Evolutionary conservation across 2,888 invertebrate species (phyloP).

Genomic region (Eupithecia dodoneata): DNA sequence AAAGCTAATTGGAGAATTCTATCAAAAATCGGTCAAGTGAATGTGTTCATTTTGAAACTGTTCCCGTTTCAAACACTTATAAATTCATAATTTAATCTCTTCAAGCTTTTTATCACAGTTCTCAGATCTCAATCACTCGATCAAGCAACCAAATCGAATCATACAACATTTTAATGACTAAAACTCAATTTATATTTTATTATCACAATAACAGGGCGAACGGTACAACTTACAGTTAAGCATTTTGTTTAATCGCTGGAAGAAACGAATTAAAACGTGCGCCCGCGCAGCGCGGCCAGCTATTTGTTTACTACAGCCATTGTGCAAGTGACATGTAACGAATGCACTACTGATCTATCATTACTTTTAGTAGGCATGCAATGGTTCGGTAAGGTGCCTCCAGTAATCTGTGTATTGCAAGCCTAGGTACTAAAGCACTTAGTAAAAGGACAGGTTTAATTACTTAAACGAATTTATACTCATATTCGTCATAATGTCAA

Average conservation of each 20-base stretch:
- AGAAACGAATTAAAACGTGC: constrained; percentile 44
- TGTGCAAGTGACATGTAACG: constrained; percentile 42
- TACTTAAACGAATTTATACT: neutral
- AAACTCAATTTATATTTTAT: constrained; percentile 34
- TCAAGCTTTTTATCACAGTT: neutral
- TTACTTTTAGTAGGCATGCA: neutral
- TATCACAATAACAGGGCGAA: constrained; percentile 33
- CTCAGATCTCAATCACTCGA: constrained; percentile 12
- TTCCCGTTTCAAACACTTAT: constrained; percentile 2
- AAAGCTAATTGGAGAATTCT: neutral
- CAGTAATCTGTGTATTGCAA: neutral
- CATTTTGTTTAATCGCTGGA: constrained; percentile 46
- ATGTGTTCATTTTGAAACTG: neutral
- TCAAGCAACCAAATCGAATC: constrained; percentile 12
- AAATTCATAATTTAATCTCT: constrained; percentile 1
- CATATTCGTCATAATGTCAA: neutral
- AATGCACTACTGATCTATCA: constrained; percentile 39
- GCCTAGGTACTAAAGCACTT: too few relatives aligned
- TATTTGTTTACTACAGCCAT: constrained; percentile 41
- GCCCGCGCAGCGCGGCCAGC: constrained; percentile 36
- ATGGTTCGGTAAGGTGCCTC: neutral
- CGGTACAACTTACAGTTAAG: constrained; percentile 46
- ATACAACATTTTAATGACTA: constrained; percentile 27
- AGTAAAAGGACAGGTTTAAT: too few relatives aligned
- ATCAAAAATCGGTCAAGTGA: neutral